phyloP scores from a whole-genome alignment of 2,888 invertebrate genomes.

The Drosophila anomalata region DNA sequence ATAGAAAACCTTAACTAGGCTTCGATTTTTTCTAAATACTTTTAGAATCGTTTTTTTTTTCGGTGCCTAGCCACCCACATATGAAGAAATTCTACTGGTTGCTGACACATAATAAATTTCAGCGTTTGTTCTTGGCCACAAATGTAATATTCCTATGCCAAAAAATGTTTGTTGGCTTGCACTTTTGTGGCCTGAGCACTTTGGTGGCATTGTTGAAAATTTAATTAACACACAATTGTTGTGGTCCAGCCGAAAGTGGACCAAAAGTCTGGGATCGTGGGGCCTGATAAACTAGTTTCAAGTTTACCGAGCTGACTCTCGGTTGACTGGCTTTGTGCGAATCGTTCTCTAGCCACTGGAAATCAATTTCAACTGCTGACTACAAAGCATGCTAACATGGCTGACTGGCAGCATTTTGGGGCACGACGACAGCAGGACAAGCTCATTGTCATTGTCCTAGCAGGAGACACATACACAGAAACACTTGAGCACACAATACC shows the following conservation, averaged over 20 bases:
- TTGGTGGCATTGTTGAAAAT: constrained; percentile 53
- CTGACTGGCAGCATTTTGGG: constrained; percentile 40
- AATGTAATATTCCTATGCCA: constrained; percentile 52
- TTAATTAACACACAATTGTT: constrained; percentile 70
- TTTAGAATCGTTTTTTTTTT: neutral
- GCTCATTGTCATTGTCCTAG: constrained; percentile 35
- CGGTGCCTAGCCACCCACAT: constrained; percentile 11
- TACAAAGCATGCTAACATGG: constrained; percentile 50
- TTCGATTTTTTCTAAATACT: neutral
- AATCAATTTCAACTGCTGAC: constrained; percentile 49
- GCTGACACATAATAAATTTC: constrained; percentile 66
- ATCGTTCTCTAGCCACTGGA: constrained; percentile 36
- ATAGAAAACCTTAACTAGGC: neutral
- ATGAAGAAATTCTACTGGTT: constrained; percentile 37
- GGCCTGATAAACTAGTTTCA: constrained; percentile 54
- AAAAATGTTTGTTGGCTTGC: constrained; percentile 35
- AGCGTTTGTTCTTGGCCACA: constrained; percentile 55
- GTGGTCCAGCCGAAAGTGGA: constrained; percentile 36
- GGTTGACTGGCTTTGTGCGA: constrained; percentile 28
- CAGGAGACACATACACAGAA: neutral
- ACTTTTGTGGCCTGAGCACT: constrained; percentile 30
- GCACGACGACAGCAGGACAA: constrained; percentile 38
- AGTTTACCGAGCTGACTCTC: constrained; percentile 24
- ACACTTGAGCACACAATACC: constrained; percentile 3
- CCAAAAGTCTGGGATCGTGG: neutral